Evolutionary conservation across 2,113 vertebrate genomes (phyloP), one percentile per base, ranked within the genome.

Genomic region (Erpornis zantholeuca): DNA sequence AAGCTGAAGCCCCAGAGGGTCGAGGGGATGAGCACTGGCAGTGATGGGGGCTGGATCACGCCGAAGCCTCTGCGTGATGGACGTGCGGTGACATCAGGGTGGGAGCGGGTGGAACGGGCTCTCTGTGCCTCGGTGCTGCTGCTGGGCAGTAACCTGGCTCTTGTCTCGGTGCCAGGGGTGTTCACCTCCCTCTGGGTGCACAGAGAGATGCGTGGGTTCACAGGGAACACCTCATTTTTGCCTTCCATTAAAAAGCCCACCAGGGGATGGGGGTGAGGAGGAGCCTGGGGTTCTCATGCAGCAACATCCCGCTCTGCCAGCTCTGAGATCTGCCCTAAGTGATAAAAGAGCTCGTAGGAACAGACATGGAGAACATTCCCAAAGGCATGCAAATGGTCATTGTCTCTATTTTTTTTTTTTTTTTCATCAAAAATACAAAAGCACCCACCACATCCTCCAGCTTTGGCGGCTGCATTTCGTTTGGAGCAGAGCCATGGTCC

Each of bases 361-460:
- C 91, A 87, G 95, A 90, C 90, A 86, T 40, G 82, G 96, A 94
- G 93, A 94, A 95, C 94, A 96, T 84, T 88, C 89, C 94, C 92
- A 92, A 82, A 97, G 73, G 91, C 97, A 97, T 97, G 97, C 96
- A 95, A 91, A 90, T 88, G 79, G 90, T 95, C 85, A 65, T 88
- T 78, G 82, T 91, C 85, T 93, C 65, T 96, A 42, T 76, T 90
- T 83, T 91, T 69, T 47, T 23, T 57, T 57, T 88, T 84, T 87
- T 86, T 76, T 71, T 95, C 80, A 88, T 97, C 93, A 94, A 98
- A 97, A 97, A 92, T 97, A 97, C 93, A 97, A 97, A 98, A 97
- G 96, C 94, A 93, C 87, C 93, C 93, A 86, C 92, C 88, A 59
- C 72, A 35, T 86, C 36, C 31, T 33, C 40, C 38, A 13, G 79